These are phyloP conservation scores for Drosophila macrothrix DNA, from an alignment of 2,888 invertebrate genomes.

Conservation along the genomic window DNA sequence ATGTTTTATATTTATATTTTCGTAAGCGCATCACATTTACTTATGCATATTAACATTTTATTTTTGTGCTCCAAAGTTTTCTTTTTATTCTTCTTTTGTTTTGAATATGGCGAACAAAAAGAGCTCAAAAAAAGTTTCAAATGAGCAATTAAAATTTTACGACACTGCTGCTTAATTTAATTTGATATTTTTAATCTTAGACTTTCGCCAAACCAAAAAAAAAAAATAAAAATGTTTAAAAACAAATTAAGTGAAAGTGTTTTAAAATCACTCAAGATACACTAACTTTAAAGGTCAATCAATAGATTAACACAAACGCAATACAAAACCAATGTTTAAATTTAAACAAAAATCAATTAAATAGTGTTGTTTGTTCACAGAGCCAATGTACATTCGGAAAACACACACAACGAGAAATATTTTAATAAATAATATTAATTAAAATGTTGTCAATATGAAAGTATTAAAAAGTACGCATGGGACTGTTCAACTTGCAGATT, in stretches of 20 bases:
- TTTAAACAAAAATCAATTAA: slow-evolving; percentile 16
- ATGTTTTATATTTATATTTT: slow-evolving; percentile 14
- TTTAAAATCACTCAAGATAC: neutral
- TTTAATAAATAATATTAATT: slow-evolving; percentile 35
- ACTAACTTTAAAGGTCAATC: slow-evolving; percentile 3
- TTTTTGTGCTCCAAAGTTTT: slow-evolving; percentile 5
- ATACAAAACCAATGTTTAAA: slow-evolving; percentile 10
- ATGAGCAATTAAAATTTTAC: slow-evolving; percentile 61
- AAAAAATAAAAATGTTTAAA: neutral
- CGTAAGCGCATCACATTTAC: slow-evolving; percentile 24
- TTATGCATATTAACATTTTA: slow-evolving; percentile 11
- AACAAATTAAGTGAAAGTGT: neutral
- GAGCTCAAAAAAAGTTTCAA: slow-evolving; percentile 49
- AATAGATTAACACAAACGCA: neutral
- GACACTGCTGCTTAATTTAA: slow-evolving; percentile 54
- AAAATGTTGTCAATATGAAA: neutral
- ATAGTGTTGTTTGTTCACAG: neutral
- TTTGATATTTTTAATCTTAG: slow-evolving; percentile 43
- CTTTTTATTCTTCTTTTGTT: neutral
- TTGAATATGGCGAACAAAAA: slow-evolving; percentile 4
- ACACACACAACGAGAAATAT: neutral
- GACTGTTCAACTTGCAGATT: neutral
- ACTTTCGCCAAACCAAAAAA: neutral
- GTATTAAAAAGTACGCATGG: too few relatives aligned
- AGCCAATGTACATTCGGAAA: neutral